Evolutionary conservation across 2,888 invertebrate genomes (phyloP).

Genomic region (Dynastes hyllus): DNA sequence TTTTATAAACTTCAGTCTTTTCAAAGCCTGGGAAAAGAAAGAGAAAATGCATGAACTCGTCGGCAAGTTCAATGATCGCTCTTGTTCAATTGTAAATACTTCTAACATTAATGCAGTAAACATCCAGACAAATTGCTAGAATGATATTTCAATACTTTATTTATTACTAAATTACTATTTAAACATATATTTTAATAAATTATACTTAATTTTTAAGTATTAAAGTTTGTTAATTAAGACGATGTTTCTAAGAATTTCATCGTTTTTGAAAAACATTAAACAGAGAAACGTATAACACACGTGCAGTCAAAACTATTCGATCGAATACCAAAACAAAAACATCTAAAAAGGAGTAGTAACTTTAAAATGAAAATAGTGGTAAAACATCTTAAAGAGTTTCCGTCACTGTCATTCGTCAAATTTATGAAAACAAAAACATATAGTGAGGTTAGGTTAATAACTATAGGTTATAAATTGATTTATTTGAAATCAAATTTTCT

Average conservation of each 20-base stretch:
- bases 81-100: conserved; percentile 46
- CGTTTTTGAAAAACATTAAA: conserved; percentile 48
- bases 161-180: conserved; percentile 1
- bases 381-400: conserved; percentile 36
- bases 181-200: background rate
- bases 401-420: conserved; percentile 39
- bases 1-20: conserved; percentile 70
- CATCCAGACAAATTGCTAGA: conserved; percentile 9
- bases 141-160: conserved; percentile 7
- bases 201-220: background rate
- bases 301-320: conserved; percentile 45
- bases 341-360: conserved; percentile 46
- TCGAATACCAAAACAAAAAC: conserved; percentile 46
- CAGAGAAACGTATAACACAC: conserved; percentile 38
- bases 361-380: conserved; percentile 40
- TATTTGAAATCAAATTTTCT: conserved; percentile 1
- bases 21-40: conserved; percentile 69
- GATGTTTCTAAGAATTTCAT: conserved; percentile 10
- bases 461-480: background rate
- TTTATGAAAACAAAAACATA: conserved; percentile 25
- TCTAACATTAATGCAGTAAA: conserved; percentile 39
- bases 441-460: conserved; percentile 41
- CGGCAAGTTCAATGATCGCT: conserved; percentile 44
- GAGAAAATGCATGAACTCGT: conserved; percentile 68
- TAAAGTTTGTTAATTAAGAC: background rate